Evolutionary conservation across 2,888 invertebrate genomes (phyloP).

Genomic region (Acanthosoma haemorrhoidale): DNA sequence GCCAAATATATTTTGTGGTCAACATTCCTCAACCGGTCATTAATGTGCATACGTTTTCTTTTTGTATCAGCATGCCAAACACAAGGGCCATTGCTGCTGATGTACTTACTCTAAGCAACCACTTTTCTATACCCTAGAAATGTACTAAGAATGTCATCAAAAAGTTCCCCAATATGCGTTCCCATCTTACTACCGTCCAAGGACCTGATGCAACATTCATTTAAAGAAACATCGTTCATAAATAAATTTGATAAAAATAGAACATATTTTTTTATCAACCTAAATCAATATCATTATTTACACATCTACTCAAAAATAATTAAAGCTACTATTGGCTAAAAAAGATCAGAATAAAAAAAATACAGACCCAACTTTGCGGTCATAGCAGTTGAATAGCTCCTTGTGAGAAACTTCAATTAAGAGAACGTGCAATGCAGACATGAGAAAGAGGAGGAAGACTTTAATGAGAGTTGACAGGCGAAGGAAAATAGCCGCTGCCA

Average conservation of each 20-base stretch:
- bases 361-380: slow-evolving; percentile 67
- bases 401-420: slow-evolving; percentile 76
- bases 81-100: too few species aligned
- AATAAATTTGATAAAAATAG: not conserved
- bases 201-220: too few species aligned
- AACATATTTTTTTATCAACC: not conserved
- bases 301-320: not conserved
- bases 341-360: not conserved
- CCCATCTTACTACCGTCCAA: too few species aligned
- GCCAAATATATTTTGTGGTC: too few species aligned
- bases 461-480: slow-evolving; percentile 77
- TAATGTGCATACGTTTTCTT: too few species aligned
- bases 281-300: not conserved
- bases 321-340: too few species aligned
- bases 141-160: too few species aligned
- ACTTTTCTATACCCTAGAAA: too few species aligned
- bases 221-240: not conserved
- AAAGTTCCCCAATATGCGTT: too few species aligned
- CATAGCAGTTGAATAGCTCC: slow-evolving; percentile 75
- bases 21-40: too few species aligned
- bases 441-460: slow-evolving; percentile 66
- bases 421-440: slow-evolving; percentile 73
- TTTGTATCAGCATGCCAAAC: too few species aligned
- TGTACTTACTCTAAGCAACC: too few species aligned
- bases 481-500: slow-evolving; percentile 79